A percentile compares a stretch with the other conserved stretches of the same genome.
phyloP scores from a whole-genome alignment of 1,140 invertebrate species.

The Sminthurinus signatus region DNA sequence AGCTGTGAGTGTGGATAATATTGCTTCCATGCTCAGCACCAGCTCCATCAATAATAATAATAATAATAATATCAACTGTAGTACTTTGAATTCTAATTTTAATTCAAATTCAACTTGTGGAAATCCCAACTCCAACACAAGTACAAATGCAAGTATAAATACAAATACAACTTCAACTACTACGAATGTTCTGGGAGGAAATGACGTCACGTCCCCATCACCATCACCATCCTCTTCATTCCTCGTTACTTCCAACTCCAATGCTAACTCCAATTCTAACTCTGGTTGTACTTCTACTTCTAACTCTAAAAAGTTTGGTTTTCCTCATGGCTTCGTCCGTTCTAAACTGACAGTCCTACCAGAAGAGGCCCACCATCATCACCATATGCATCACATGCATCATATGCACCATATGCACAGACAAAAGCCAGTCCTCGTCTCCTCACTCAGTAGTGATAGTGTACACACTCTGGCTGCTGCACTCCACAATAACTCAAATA shows the following conservation, averaged over 20 bases:
- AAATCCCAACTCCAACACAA: too few species aligned
- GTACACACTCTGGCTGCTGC: constrained; percentile 12
- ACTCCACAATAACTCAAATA: too few species aligned
- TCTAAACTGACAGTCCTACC: constrained; percentile 43
- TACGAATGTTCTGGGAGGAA: too few species aligned
- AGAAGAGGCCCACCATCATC: constrained; percentile 37
- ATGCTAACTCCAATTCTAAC: too few species aligned
- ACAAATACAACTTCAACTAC: too few species aligned
- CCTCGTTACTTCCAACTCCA: too few species aligned
- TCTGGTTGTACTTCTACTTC: constrained; percentile 10
- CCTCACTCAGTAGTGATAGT: constrained; percentile 32
- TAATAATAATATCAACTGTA: neutral
- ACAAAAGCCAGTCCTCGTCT: constrained; percentile 3
- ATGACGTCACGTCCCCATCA: constrained; percentile 32
- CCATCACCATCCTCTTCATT: too few species aligned
- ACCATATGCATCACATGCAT: constrained; percentile 11
- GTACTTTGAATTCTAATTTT: neutral
- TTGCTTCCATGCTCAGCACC: constrained; percentile 15
- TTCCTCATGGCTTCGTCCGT: constrained; percentile 46
- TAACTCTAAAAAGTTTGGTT: constrained; percentile 40
- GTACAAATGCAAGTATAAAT: too few species aligned
- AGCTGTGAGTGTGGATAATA: constrained; percentile 38
- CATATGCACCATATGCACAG: constrained; percentile 7
- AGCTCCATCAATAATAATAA: neutral
- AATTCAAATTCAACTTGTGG: neutral